Evolutionary conservation across 2,797 vertebrate species (phyloP), one percentile per base, ranked within the genome.

Genomic region (Poeciliopsis infans): DNA sequence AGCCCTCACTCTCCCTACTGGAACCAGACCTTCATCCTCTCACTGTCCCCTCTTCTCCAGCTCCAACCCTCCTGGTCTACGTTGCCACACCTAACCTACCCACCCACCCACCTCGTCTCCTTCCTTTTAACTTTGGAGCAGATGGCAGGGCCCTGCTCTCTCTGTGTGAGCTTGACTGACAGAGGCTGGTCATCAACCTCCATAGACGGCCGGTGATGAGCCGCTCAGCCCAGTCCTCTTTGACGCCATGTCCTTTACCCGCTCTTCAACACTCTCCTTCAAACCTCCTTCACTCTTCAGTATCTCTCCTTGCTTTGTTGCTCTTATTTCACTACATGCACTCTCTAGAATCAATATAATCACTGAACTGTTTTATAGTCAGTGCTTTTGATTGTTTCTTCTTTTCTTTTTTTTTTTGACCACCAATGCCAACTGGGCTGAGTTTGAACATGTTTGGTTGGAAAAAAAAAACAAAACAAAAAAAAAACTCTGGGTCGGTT

Each of bases 91-190:
- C 89, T 91, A 91, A 91, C 92, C 94, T 92, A 82, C 94, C 95
- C 88, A 82, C 94, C 95, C 92, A 82, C 94, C 95, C 88, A 82
- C 94, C 94, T 95, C 94, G 95, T 96, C 96, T 96, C 93, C 92
- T 96, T 96, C 95, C 92, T 96, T 96, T 96, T 96, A 97, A 96
- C 97, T 96, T 95, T 92, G 93, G 95, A 97, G 96, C 97, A 98
- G 97, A 99, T 98, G 98, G 97, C 95, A 95, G 94, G 95, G 96
- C 96, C 95, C 96, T 94, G 96, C 94, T 96, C 95, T 97, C 97
- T 95, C 97, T 97, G 96, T 97, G 94, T 96, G 97, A 95, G 94
- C 95, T 96, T 98, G 97, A 98, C 96, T 97, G 97, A 97, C 97
- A 97, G 96, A 93, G 96, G 95, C 94, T 92, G 96, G 96, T 96